These are phyloP conservation scores for Telmatherina bonti DNA, from an alignment of 2,797 vertebrate species.

Conservation along the genomic window DNA sequence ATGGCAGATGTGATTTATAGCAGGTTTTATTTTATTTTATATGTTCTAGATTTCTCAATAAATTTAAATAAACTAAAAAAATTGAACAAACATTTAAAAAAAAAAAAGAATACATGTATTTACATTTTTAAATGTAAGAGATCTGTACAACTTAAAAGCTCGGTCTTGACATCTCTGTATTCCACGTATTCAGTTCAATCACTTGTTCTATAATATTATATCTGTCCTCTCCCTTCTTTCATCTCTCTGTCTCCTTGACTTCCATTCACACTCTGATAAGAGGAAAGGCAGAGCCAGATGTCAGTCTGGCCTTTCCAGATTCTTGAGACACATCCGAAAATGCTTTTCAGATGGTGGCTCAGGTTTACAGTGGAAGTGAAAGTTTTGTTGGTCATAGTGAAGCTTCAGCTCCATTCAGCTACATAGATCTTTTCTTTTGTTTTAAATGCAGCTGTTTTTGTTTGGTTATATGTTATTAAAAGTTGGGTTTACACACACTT, in stretches of 20 bases:
- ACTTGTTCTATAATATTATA: constrained; percentile 1
- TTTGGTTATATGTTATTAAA: neutral
- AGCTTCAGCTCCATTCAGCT: neutral
- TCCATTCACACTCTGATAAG: constrained; percentile 15
- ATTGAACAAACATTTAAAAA: too few species aligned
- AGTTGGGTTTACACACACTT: neutral
- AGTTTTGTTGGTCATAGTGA: neutral
- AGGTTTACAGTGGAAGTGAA: neutral
- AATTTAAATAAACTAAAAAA: too few species aligned
- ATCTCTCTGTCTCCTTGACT: constrained; percentile 10
- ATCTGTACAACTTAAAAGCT: too few species aligned
- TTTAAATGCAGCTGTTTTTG: neutral
- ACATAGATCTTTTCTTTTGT: neutral
- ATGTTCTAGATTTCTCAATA: too few species aligned
- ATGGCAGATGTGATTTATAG: too few species aligned
- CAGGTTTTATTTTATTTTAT: too few species aligned
- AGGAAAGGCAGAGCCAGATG: constrained; percentile 26
- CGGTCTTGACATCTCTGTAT: neutral
- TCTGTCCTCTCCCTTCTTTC: constrained; percentile 13
- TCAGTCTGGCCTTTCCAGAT: constrained; percentile 59
- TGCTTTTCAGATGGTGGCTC: constrained; percentile 19
- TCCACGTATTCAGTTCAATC: constrained; percentile 3
- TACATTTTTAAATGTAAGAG: too few species aligned
- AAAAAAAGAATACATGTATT: too few species aligned
- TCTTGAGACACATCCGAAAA: constrained; percentile 18